phyloP scores from a whole-genome alignment of 2,113 vertebrate genomes.

The Malurus melanocephalus region DNA sequence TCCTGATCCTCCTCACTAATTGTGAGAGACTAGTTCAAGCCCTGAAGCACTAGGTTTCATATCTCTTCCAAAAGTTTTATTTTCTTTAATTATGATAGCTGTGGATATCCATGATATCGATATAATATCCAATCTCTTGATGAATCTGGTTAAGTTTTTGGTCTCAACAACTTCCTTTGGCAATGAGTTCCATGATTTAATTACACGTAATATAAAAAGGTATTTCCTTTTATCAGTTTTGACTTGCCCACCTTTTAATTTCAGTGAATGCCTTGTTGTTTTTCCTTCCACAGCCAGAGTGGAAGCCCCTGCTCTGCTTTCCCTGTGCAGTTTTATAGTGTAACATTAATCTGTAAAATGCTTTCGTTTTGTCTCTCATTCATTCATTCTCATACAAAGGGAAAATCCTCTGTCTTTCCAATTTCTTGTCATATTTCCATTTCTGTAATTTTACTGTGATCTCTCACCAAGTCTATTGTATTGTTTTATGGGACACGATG shows the following conservation, averaged over 20 bases:
- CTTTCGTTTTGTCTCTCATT: conserved; percentile 8
- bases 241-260: conserved; percentile 54
- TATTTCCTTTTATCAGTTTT: conserved; percentile 63
- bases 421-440: conserved; percentile 20
- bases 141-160: conserved; percentile 40
- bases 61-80: conserved; percentile 39
- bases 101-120: conserved; percentile 50
- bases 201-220: conserved; percentile 56
- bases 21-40: conserved; percentile 32
- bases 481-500: neutral
- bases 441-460: conserved; percentile 24
- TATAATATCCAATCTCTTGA: conserved; percentile 52
- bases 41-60: conserved; percentile 35
- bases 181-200: conserved; percentile 35
- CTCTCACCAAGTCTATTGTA: neutral
- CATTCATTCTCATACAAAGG: neutral
- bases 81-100: conserved; percentile 61
- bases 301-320: conserved; percentile 15
- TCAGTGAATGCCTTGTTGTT: conserved; percentile 30
- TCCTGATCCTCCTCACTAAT: conserved; percentile 40
- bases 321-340: neutral
- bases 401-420: neutral
- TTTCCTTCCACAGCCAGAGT: conserved; percentile 3
- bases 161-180: conserved; percentile 60
- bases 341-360: neutral